A percentile compares a stretch with the other conserved stretches of the same genome.
Evolutionary conservation across 2,113 vertebrate species (phyloP).

Genomic region (Empidonax traillii): DNA sequence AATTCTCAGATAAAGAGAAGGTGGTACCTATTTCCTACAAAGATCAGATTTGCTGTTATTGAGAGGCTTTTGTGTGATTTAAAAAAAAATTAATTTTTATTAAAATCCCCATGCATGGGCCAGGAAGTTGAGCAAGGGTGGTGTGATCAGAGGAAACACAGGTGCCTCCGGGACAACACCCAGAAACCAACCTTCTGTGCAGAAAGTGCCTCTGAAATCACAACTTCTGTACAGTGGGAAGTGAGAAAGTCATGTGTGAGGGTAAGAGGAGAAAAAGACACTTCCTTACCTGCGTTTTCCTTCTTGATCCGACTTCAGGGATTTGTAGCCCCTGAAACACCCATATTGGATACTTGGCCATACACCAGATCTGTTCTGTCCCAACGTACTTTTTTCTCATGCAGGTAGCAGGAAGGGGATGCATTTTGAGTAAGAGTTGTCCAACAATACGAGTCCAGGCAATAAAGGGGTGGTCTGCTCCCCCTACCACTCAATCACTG

Average conservation of each 20-base stretch:
- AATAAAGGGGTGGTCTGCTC: not conserved
- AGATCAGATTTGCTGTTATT: not conserved
- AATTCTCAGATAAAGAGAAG: not conserved
- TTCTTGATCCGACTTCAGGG: not conserved
- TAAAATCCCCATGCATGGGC: not conserved
- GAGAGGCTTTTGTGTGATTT: not conserved
- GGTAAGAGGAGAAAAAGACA: not conserved
- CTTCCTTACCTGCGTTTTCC: fast-evolving
- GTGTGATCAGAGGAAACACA: not conserved
- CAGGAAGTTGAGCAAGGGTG: not conserved
- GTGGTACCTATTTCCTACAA: not conserved
- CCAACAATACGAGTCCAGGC: not conserved
- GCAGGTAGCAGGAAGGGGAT: not conserved
- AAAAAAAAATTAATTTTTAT: not conserved
- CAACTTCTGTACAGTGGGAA: not conserved
- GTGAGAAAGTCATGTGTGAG: not conserved
- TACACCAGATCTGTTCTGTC: not conserved
- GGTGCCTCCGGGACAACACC: not conserved
- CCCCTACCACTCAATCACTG: not conserved
- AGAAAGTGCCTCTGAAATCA: not conserved
- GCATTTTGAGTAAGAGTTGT: not conserved
- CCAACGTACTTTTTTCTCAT: not conserved
- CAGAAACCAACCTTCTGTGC: not conserved
- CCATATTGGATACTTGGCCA: not conserved
- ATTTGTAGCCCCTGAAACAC: not conserved